Evolutionary conservation across 2,797 vertebrate genomes (phyloP).

Genomic region (Muraenolepis orangiensis): DNA sequence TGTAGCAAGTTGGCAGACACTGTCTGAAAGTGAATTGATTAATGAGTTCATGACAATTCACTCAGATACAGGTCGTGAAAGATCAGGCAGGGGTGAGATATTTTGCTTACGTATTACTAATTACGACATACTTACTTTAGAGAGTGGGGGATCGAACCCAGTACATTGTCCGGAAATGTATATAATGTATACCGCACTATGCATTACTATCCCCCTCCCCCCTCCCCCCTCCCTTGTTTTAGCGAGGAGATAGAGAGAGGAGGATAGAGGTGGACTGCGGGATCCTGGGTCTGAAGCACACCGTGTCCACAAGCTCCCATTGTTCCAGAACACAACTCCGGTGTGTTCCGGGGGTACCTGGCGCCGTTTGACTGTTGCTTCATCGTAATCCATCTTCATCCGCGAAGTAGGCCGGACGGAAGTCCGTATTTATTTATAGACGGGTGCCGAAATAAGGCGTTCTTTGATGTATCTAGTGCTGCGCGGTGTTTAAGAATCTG

Average conservation of each 20-base stretch:
- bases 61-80: background rate
- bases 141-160: background rate
- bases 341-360: no score
- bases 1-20: background rate
- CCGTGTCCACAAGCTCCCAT: slow-evolving; percentile 28
- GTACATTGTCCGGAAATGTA: no score
- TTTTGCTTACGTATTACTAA: background rate
- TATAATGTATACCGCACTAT: no score
- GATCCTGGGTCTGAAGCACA: slow-evolving; percentile 29
- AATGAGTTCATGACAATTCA: background rate
- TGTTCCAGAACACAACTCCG: no score
- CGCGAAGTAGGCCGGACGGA: slow-evolving; percentile 55
- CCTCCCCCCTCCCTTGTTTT: no score
- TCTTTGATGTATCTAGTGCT: slow-evolving; percentile 25
- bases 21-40: background rate
- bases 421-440: slow-evolving; percentile 50
- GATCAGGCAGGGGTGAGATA: background rate
- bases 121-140: no score
- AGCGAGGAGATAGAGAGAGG: background rate
- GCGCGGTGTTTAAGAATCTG: background rate
- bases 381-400: slow-evolving; percentile 32
- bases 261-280: slow-evolving; percentile 15
- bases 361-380: slow-evolving; percentile 33
- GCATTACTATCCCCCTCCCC: no score
- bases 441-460: slow-evolving; percentile 30